These are phyloP conservation scores for Heliconius melpomene DNA, from an alignment of 1,140 invertebrate species.

Conservation along the genomic window DNA sequence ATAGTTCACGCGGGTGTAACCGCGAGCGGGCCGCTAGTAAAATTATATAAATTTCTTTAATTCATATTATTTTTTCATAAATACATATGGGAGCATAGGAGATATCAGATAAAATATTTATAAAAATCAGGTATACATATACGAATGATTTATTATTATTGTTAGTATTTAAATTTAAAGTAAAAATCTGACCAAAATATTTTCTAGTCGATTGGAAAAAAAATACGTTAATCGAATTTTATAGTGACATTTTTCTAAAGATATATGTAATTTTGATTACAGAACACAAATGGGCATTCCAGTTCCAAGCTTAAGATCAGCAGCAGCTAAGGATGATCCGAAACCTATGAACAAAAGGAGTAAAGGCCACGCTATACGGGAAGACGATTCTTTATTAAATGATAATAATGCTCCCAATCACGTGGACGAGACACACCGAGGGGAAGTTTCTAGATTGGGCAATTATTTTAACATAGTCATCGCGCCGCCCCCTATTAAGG, in stretches of 20 bases:
- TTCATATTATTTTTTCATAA: too few relatives aligned
- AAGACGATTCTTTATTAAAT: slow-evolving; percentile 47
- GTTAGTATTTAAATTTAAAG: too few relatives aligned
- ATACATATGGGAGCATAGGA: too few relatives aligned
- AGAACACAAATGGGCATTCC: slow-evolving; percentile 78
- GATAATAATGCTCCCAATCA: slow-evolving; percentile 49
- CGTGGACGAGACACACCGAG: slow-evolving; percentile 54
- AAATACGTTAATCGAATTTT: neutral
- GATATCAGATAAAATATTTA: too few relatives aligned
- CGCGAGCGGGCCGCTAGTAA: too few relatives aligned
- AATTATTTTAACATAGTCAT: slow-evolving; percentile 78
- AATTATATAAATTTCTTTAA: too few relatives aligned
- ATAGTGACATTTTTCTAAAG: neutral
- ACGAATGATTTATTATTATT: too few relatives aligned
- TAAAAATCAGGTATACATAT: too few relatives aligned
- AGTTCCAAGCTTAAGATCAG: slow-evolving; percentile 57
- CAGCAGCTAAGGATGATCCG: slow-evolving; percentile 36
- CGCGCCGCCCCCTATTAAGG: slow-evolving; percentile 70
- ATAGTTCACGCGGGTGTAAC: too few relatives aligned
- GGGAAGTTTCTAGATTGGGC: slow-evolving; percentile 68
- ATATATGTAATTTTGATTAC: slow-evolving; percentile 35
- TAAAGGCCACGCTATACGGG: slow-evolving; percentile 47
- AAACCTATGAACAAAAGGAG: slow-evolving; percentile 42
- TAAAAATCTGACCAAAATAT: too few relatives aligned
- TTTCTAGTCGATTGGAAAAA: too few relatives aligned